Evolutionary conservation across 2,888 invertebrate genomes (phyloP).

Genomic region (Harpagoxenus sublaevis): DNA sequence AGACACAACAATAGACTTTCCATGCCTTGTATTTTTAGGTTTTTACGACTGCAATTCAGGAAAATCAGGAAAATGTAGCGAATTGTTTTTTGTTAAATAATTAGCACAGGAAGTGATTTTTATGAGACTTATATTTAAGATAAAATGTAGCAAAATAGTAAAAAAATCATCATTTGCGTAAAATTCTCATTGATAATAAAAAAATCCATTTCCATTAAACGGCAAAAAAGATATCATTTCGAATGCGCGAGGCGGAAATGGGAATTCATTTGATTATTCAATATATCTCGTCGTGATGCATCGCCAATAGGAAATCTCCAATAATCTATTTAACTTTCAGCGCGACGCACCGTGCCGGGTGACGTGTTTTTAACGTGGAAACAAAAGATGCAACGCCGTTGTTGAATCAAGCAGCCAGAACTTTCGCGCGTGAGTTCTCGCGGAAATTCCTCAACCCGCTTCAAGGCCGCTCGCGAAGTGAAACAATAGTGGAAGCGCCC

Average conservation of each 20-base stretch:
- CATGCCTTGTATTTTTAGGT: too few relatives aligned
- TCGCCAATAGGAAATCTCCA: not conserved
- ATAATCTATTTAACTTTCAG: conserved; percentile 53
- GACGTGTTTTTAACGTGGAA: conserved; percentile 42
- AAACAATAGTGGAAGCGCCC: not conserved
- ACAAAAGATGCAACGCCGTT: conserved; percentile 31
- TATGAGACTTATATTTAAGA: not conserved
- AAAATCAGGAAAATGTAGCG: too few relatives aligned
- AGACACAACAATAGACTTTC: too few relatives aligned
- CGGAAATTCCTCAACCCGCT: conserved; percentile 17
- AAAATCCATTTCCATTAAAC: not conserved
- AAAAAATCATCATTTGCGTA: not conserved
- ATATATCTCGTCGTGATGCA: not conserved
- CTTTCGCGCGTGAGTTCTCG: conserved; percentile 35
- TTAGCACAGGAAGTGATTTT: too few relatives aligned
- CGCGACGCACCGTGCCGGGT: not conserved
- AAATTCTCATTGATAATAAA: not conserved
- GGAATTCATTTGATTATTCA: not conserved
- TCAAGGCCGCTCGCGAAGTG: conserved; percentile 16
- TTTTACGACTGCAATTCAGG: too few relatives aligned
- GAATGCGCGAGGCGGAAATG: not conserved
- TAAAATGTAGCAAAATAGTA: not conserved
- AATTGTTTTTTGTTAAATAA: too few relatives aligned
- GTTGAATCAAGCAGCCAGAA: not conserved
- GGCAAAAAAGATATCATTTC: not conserved